Conservation (phyloP, 2,113 vertebrate genomes). For the Saguinus imperator region DNA sequence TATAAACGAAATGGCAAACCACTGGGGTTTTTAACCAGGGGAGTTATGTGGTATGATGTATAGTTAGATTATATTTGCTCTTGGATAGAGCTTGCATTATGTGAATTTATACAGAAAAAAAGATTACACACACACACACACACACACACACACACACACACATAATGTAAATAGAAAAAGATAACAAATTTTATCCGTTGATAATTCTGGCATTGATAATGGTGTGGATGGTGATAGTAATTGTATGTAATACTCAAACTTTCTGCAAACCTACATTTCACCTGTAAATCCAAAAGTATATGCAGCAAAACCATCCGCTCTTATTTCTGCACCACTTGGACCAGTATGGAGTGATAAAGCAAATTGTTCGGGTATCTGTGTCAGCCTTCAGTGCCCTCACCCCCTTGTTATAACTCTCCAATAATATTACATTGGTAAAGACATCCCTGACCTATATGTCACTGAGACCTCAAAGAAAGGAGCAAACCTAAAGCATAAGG, state of each 20-base stretch:
- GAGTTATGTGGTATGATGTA: neutral
- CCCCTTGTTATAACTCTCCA: neutral
- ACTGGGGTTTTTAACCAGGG: neutral
- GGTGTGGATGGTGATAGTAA: neutral
- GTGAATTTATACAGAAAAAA: neutral
- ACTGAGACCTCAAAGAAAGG: slow-evolving; percentile 11
- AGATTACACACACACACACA: neutral
- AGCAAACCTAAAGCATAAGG: neutral
- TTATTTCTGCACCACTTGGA: neutral
- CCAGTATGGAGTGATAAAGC: neutral
- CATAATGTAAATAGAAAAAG: neutral
- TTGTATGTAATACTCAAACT: neutral
- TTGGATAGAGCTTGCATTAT: neutral
- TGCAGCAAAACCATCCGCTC: neutral
- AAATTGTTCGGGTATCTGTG: neutral
- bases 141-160: neutral
- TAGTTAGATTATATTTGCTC: neutral
- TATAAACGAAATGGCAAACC: neutral
- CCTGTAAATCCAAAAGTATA: neutral
- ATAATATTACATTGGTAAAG: neutral
- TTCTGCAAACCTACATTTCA: neutral
- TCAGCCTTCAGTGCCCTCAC: neutral
- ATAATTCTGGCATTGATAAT: neutral
- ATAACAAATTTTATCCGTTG: neutral
- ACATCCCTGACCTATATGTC: slow-evolving; percentile 40